Percentiles rank a stretch among this genome's conserved stretches.
Evolutionary conservation across 2,888 invertebrate species (phyloP).

Genomic region (Melitaea athalia): DNA sequence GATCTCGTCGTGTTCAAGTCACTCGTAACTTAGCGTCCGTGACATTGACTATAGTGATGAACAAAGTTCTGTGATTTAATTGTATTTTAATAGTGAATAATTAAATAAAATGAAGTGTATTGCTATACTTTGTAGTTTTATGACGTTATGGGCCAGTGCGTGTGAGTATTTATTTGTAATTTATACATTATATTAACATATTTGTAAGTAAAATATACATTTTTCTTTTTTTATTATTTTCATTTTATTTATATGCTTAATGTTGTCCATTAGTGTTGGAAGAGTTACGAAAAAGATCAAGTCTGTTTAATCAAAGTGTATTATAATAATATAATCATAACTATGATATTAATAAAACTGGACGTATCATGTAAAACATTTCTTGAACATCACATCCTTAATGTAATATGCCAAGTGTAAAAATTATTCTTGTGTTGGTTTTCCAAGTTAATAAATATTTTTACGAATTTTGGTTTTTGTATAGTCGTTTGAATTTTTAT

Average conservation of each 20-base stretch:
- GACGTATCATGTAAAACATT: background rate
- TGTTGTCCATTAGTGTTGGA: background rate
- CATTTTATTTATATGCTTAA: background rate
- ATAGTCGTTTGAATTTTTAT: background rate
- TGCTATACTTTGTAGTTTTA: conserved; percentile 27
- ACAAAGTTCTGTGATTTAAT: conserved; percentile 27
- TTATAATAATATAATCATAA: background rate
- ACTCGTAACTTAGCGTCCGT: conserved; percentile 20
- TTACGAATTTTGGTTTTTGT: no score
- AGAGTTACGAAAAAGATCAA: conserved; percentile 1
- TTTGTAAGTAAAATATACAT: background rate
- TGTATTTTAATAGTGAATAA: conserved; percentile 20
- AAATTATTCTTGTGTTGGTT: no score
- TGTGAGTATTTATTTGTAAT: conserved; percentile 29
- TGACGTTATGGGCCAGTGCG: conserved; percentile 31
- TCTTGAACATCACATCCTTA: no score
- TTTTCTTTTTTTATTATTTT: background rate
- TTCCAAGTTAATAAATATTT: no score
- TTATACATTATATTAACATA: background rate
- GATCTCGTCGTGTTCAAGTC: conserved; percentile 41
- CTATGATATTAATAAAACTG: background rate
- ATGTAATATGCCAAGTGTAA: no score
- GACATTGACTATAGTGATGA: conserved; percentile 29
- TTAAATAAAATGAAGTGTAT: conserved; percentile 37
- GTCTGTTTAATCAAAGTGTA: background rate